phyloP scores from a whole-genome alignment of 1,140 invertebrate genomes.

The Rhysida immarginata region DNA sequence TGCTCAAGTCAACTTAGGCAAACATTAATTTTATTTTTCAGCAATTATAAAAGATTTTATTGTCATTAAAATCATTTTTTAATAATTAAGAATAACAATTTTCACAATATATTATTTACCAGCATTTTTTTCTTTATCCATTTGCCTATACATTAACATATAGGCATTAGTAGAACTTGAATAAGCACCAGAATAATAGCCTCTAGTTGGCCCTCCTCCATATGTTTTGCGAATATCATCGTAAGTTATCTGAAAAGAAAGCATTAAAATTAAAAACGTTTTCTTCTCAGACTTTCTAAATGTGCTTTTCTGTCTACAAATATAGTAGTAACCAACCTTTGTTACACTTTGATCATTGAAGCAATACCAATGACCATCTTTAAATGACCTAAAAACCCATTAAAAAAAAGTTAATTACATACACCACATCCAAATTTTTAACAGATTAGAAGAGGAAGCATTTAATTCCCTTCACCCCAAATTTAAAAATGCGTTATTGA shows the following conservation, averaged over 20 bases:
- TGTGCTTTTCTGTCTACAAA: not conserved
- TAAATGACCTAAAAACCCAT: slow-evolving; percentile 32
- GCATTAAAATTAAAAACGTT: not conserved
- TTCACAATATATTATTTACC: slow-evolving; percentile 18
- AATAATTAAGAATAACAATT: not conserved
- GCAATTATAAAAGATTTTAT: not conserved
- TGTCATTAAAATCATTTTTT: not conserved
- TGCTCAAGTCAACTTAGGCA: no score
- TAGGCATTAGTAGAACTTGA: slow-evolving; percentile 80
- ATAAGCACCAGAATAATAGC: slow-evolving; percentile 56
- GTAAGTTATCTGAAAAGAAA: slow-evolving; percentile 46
- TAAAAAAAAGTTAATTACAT: slow-evolving; percentile 13
- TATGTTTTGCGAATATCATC: slow-evolving; percentile 74
- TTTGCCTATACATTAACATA: slow-evolving; percentile 81
- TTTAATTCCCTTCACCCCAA: no score
- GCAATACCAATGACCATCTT: slow-evolving; percentile 39
- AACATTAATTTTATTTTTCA: not conserved
- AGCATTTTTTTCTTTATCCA: slow-evolving; percentile 51
- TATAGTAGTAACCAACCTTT: slow-evolving; percentile 16
- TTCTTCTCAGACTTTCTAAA: not conserved
- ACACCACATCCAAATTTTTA: no score
- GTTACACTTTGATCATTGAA: slow-evolving; percentile 42
- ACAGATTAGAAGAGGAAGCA: no score
- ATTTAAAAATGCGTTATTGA: no score
- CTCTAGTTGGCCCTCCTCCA: slow-evolving; percentile 51